These are phyloP conservation scores for Aleadryas rufinucha DNA, from an alignment of 2,113 vertebrate species.

Conservation along the genomic window DNA sequence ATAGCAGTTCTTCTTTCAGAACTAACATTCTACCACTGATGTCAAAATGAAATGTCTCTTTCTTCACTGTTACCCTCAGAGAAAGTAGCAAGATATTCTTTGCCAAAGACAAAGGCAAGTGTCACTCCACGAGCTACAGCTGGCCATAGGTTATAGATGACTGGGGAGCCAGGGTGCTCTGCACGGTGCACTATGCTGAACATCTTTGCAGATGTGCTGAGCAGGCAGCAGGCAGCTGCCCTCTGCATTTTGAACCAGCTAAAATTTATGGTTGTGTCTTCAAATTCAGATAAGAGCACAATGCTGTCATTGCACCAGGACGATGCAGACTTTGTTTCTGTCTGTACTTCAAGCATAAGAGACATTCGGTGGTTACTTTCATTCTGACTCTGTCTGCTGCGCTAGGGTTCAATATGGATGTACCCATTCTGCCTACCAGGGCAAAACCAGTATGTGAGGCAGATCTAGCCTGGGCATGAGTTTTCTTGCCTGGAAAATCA, in stretches of 20 bases:
- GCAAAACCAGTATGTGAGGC: neutral
- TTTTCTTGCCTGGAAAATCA: neutral
- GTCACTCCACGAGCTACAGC: neutral
- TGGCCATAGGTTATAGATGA: neutral
- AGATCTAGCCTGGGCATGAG: neutral
- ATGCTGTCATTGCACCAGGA: neutral
- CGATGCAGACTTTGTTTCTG: neutral
- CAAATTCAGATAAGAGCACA: neutral
- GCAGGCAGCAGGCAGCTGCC: neutral
- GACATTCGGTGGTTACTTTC: neutral
- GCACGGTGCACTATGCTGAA: accelerated
- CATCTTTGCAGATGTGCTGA: neutral
- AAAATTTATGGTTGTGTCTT: neutral
- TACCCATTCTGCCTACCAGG: neutral
- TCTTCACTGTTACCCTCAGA: neutral
- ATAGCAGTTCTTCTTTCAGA: neutral
- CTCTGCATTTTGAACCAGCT: neutral
- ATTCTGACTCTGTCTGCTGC: neutral
- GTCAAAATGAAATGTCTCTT: neutral
- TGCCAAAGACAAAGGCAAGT: neutral
- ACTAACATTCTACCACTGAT: neutral
- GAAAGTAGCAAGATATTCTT: neutral
- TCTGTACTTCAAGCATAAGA: neutral
- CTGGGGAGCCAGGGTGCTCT: neutral
- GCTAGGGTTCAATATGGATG: neutral